Evolutionary conservation across 2,888 invertebrate species (phyloP), one percentile per base, ranked within the genome.

Genomic region (Watsonalla binaria): DNA sequence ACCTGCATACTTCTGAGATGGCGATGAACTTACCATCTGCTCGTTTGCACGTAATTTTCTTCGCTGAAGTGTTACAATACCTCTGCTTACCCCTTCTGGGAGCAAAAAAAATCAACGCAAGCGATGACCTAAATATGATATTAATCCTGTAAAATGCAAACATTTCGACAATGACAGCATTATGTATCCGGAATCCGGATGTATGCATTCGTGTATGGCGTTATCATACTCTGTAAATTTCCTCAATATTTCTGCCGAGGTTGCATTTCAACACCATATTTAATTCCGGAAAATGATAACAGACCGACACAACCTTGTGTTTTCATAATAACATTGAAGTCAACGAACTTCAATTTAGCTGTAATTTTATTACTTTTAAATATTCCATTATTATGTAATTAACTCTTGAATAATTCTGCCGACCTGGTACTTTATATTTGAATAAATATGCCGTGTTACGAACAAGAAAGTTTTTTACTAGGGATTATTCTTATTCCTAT

Each of bases 181-280:
- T 45, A 8, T 46, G 45, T 52, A 24, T 24, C 37, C 37, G 6
- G 9, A 37, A 37, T 37, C 37, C 37, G 37, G 37, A 37, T 8
- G 9, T 24, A 24, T 24, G 24, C 24, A 24, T 24, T 24, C 24
- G 24, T 37, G 37, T 37, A 8, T 11, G 42, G 5, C 8, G 42
- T 42, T 55, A 65, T 66, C 60, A 50, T 56, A 51, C 54, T 60
- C 61, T 52, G 55, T 60, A 54, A 59, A 15, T 50, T 61, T 58
- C 58, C 56, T 53, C 57, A 50, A 51, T 57, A 58, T 51, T 60
- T 57, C 47, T 47, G 54, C 14, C 49, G 48, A 60, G 54, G 53
- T 49, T 54, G 53, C 33, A 13, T 46, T 33, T 34, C 35, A 33
- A 13, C 35, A 15, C 35, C 15, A 13, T 33, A 35, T 6, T 13